Conservation (phyloP, 2,888 invertebrate genomes). For the Omphaloscelis lunosa region DNA sequence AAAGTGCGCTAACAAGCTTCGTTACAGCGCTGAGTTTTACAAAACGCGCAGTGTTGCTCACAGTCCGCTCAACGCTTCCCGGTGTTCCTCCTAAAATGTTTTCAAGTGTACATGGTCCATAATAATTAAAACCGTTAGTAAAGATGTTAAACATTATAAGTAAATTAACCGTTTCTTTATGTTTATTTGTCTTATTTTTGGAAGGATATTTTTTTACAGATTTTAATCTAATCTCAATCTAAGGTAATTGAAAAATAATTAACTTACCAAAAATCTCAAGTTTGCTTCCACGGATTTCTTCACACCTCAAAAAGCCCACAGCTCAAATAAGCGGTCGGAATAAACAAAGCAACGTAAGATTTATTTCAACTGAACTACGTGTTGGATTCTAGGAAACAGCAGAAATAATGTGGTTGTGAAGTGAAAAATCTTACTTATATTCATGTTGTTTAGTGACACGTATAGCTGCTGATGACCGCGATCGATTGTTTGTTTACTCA, state of each 20-base stretch:
- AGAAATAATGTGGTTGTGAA: slow-evolving; percentile 60
- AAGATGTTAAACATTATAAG: slow-evolving; percentile 4
- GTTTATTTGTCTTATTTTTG: background rate
- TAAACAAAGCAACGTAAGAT: slow-evolving; percentile 20
- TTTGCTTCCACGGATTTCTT: background rate
- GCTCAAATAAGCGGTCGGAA: slow-evolving; percentile 23
- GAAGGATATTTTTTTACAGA: background rate
- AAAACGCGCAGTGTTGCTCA: slow-evolving; percentile 77
- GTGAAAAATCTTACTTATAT: slow-evolving; percentile 72
- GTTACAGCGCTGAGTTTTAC: slow-evolving; percentile 83
- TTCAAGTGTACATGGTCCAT: slow-evolving; percentile 74
- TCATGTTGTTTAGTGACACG: slow-evolving; percentile 43
- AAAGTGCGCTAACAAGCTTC: slow-evolving; percentile 88
- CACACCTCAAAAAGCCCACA: slow-evolving; percentile 12
- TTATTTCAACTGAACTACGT: slow-evolving; percentile 42
- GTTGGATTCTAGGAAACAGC: slow-evolving; percentile 47
- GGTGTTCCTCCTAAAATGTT: slow-evolving; percentile 76
- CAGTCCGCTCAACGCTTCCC: slow-evolving; percentile 64
- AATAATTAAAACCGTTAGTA: slow-evolving; percentile 50
- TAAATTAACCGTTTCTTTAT: background rate
- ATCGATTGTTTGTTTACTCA: slow-evolving; percentile 67
- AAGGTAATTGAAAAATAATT: no score
- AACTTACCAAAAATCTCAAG: background rate
- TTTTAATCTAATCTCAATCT: no score
- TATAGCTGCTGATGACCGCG: slow-evolving; percentile 41